A percentile compares a stretch with the other conserved stretches of the same genome.
These are phyloP conservation scores for Phodopus roborovskii DNA, from an alignment of 2,113 vertebrate species.

Conservation along the genomic window DNA sequence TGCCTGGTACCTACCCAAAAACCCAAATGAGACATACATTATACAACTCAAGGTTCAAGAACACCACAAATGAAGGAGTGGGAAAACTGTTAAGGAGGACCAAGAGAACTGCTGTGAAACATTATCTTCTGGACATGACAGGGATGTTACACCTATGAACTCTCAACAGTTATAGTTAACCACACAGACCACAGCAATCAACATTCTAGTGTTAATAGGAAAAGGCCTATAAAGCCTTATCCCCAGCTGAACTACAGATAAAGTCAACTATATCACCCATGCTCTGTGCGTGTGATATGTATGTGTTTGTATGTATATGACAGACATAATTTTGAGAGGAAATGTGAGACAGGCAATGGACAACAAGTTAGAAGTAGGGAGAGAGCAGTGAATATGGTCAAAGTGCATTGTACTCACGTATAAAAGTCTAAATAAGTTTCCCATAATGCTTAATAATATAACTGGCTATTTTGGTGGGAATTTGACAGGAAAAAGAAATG, in stretches of 20 bases:
- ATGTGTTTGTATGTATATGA: background rate
- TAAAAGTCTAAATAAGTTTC: background rate
- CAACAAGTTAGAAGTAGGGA: background rate
- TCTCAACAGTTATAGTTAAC: background rate
- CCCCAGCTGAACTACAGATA: background rate
- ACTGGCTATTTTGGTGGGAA: constrained; percentile 18
- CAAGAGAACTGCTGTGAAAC: too few relatives aligned
- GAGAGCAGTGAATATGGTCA: background rate
- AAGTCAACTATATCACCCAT: background rate
- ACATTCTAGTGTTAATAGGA: too few relatives aligned
- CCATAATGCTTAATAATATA: constrained; percentile 39
- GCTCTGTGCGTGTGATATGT: too few relatives aligned
- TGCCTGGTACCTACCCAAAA: too few relatives aligned
- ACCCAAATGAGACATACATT: too few relatives aligned
- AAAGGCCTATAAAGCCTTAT: background rate
- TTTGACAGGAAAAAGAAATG: background rate
- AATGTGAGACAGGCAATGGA: background rate
- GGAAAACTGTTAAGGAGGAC: too few relatives aligned
- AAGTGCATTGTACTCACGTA: background rate
- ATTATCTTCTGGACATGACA: background rate
- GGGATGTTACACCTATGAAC: background rate
- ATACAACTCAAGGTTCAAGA: too few relatives aligned
- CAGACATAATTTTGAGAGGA: background rate
- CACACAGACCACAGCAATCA: background rate
- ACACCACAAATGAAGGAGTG: too few relatives aligned